phyloP scores from a whole-genome alignment of 1,140 invertebrate species.

The Cotesia vestalis region DNA sequence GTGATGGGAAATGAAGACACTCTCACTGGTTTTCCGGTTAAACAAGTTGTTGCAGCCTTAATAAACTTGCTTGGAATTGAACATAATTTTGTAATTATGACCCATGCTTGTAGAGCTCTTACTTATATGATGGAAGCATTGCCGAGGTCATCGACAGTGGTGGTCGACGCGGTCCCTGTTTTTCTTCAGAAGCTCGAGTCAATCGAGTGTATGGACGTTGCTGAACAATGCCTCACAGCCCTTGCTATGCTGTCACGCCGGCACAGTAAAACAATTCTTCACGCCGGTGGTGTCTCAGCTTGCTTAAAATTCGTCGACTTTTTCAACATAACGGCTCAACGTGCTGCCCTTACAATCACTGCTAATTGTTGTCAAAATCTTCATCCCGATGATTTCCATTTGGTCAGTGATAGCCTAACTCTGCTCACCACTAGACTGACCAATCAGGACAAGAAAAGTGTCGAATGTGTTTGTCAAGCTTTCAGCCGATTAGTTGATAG shows the following conservation, averaged over 20 bases:
- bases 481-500: conserved; percentile 97
- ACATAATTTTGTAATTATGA: conserved; percentile 99
- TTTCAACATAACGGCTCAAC: conserved; percentile 96
- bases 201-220: conserved; percentile 99
- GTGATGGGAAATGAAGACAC: conserved; percentile 99
- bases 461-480: conserved; percentile 95
- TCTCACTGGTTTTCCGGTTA: conserved; percentile 95
- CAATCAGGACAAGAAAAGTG: conserved; percentile 97
- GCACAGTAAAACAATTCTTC: conserved; percentile 95
- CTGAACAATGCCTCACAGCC: conserved; percentile 95
- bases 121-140: conserved; percentile 99
- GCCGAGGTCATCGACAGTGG: conserved; percentile 93
- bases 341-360: conserved; percentile 92
- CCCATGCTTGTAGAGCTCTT: conserved; percentile 96
- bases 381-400: conserved; percentile 91
- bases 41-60: conserved; percentile 95
- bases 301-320: conserved; percentile 97
- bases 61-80: conserved; percentile 89
- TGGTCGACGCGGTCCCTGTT: conserved; percentile 96
- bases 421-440: conserved; percentile 86
- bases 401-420: conserved; percentile 87
- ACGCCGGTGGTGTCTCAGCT: conserved; percentile 92
- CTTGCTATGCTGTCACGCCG: conserved; percentile 95
- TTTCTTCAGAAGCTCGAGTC: conserved; percentile 96
- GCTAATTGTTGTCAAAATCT: conserved; percentile 97